Evolutionary conservation across 2,888 invertebrate genomes (phyloP), one percentile per base, ranked within the genome.

Genomic region (Seira musarum): DNA sequence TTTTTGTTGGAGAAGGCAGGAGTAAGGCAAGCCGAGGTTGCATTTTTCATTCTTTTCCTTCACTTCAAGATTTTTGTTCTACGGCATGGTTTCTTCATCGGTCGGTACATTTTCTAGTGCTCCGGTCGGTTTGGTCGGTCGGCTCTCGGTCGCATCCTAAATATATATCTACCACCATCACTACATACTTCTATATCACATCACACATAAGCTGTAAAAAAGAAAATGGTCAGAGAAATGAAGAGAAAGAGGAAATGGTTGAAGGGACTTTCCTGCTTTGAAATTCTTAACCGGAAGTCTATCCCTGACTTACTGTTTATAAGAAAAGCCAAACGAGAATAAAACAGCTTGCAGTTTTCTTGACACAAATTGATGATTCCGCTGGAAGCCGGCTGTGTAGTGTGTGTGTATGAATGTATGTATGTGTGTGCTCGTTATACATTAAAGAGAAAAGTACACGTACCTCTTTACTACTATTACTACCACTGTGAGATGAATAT

Each of bases 231-330:
- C 77, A 78, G 71, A 76, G 49, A 49, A 71, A 78, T 78, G 77
- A 78, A 78, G 77, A 71, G 77, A 78, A 78, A 78, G 77, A 78
- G 77, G 77, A 78, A 78, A 78, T 71, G 70, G 77, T 71, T 78
- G 77, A 78, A 71, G 77, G 71, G 71, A 71, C 71, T 71, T 78
- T 78, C 77, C 77, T 71, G 69, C 77, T 71, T 76, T 70, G 77
- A 78, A 78, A 78, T 78, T 78, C 71, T 78, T 65, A 78, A 78
- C 77, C 77, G 77, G 71, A 78, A 78, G 71, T 78, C 66, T 78
- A 71, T 71, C 40, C 66, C 71, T 65, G 71, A 78, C 77, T 71
- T 49, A 49, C 49, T 49, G 49, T 49, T 49, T 49, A 49, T 49
- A 49, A 49, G 49, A 49, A 49, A 49, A 49, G 49, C 49, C 49